Evolutionary conservation across 2,797 vertebrate genomes (phyloP).

Genomic region (Anguilla pacifica): DNA sequence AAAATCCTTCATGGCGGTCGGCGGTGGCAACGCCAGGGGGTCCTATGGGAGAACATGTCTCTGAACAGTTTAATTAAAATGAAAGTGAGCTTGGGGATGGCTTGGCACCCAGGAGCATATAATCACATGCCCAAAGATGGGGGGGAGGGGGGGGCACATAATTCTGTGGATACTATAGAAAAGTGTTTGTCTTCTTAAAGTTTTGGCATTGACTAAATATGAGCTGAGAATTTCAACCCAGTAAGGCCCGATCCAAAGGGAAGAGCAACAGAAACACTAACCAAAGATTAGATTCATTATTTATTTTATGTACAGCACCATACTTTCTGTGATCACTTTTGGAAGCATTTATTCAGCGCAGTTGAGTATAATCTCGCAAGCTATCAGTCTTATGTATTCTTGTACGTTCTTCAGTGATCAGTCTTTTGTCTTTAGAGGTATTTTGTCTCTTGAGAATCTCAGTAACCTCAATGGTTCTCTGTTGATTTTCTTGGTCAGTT

Average conservation of each 20-base stretch:
- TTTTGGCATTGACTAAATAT: not conserved
- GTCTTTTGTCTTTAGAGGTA: not conserved
- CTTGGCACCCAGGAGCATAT: conserved; percentile 58
- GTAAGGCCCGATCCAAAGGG: not conserved
- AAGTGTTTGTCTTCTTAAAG: conserved; percentile 24
- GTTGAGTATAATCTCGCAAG: not conserved
- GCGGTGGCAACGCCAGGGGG: conserved; percentile 61
- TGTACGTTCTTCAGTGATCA: not conserved
- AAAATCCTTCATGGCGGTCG: conserved; percentile 44
- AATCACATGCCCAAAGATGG: conserved; percentile 63
- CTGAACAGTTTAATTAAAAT: conserved; percentile 69
- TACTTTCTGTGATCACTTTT: not conserved
- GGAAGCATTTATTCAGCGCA: not conserved
- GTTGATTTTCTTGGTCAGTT: not conserved
- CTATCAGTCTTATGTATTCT: not conserved
- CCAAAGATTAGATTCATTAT: not conserved
- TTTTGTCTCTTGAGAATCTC: not conserved
- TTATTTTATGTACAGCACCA: not conserved
- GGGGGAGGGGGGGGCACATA: conserved; percentile 17
- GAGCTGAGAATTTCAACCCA: not conserved
- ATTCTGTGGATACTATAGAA: conserved; percentile 21
- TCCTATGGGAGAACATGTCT: conserved; percentile 50
- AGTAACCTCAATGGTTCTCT: not conserved
- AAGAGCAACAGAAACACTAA: not conserved
- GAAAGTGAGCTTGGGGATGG: conserved; percentile 55